Evolutionary conservation across 2,888 invertebrate species (phyloP).

Genomic region (Nemoura dubitans): DNA sequence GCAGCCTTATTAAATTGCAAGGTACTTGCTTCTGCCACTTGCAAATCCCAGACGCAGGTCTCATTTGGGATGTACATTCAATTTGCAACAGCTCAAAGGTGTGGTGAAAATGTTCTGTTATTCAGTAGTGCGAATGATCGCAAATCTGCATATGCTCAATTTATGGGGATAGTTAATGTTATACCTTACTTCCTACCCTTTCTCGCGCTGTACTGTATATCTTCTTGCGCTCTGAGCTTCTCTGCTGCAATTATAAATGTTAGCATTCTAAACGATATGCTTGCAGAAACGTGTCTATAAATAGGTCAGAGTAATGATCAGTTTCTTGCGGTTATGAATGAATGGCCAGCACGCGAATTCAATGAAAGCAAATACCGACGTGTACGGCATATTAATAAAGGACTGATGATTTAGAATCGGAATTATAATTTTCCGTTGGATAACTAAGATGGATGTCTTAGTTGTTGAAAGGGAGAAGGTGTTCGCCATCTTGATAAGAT

Average conservation of each 20-base stretch:
- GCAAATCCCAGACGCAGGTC: not conserved
- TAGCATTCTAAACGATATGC: not conserved
- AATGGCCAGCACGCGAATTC: not conserved
- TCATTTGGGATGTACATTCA: not conserved
- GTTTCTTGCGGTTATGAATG: not conserved
- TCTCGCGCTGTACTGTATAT: not conserved
- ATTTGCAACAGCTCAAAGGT: not conserved
- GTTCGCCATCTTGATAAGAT: not conserved
- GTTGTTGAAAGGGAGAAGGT: not conserved
- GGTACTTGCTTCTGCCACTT: not conserved
- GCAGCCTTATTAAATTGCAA: not conserved
- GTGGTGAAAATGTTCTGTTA: not conserved
- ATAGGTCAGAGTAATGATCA: not conserved
- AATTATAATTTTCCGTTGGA: not conserved
- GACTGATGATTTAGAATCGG: not conserved
- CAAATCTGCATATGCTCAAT: not conserved
- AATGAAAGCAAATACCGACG: not conserved
- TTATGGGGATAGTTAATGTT: not conserved
- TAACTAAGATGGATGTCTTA: conserved; percentile 3
- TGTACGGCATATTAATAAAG: not conserved
- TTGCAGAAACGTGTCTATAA: not conserved
- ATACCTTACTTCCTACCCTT: not conserved
- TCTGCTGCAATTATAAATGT: not conserved
- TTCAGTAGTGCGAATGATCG: not conserved
- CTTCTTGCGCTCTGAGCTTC: not conserved